A percentile compares a stretch with the other conserved stretches of the same genome.
phyloP scores from a whole-genome alignment of 2,113 vertebrate genomes.

The Thunnus maccoyii region DNA sequence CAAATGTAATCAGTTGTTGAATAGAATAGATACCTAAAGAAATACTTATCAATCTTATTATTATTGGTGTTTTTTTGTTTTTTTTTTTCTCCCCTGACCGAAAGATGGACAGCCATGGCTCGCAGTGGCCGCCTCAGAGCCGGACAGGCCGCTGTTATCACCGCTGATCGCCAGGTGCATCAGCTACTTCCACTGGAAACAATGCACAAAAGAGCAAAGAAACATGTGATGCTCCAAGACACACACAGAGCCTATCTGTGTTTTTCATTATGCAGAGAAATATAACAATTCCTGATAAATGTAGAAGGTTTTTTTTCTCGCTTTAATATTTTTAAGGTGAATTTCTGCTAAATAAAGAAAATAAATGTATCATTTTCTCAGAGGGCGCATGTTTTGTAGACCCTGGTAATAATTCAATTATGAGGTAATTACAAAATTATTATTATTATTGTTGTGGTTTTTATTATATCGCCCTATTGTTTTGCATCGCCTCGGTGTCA shows the following conservation, averaged over 20 bases:
- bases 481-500: not conserved
- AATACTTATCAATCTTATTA: not conserved
- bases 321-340: not conserved
- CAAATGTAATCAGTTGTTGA: not conserved
- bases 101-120: constrained; percentile 15
- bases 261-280: not conserved
- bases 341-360: not conserved
- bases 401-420: not conserved
- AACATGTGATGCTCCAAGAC: constrained; percentile 60
- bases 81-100: not conserved
- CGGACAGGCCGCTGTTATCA: constrained; percentile 76
- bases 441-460: not conserved
- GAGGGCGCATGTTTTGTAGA: not conserved
- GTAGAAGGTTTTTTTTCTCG: too few relatives aligned
- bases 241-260: constrained; percentile 3
- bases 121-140: constrained; percentile 19
- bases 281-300: not conserved
- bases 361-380: not conserved
- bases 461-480: not conserved
- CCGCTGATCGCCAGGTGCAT: constrained; percentile 87
- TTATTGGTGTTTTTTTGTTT: not conserved
- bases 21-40: not conserved
- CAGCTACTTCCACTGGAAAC: constrained; percentile 73
- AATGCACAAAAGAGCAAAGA: constrained; percentile 69
- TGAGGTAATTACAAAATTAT: not conserved